Evolutionary conservation across 2,113 vertebrate genomes (phyloP).

Genomic region (Melanerpes aurifrons): DNA sequence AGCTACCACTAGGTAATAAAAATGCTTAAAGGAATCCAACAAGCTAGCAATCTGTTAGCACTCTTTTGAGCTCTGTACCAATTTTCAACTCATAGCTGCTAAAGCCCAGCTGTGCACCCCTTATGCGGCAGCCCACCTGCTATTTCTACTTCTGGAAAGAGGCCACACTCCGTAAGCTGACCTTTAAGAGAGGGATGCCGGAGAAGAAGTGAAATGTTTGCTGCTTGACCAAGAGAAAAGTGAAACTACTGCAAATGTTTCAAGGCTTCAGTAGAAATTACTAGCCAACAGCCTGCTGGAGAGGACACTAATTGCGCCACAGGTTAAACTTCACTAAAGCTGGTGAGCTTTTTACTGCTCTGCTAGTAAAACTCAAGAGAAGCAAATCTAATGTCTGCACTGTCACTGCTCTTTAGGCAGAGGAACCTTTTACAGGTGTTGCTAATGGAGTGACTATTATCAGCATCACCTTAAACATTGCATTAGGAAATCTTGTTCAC

Average conservation of each 20-base stretch:
- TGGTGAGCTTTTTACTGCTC: not conserved
- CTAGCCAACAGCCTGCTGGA: not conserved
- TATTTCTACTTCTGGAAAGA: not conserved
- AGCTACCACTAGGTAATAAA: not conserved
- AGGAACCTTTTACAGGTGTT: not conserved
- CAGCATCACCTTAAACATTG: not conserved
- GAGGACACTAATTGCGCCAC: not conserved
- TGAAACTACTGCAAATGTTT: not conserved
- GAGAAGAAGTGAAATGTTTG: not conserved
- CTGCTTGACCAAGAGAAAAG: not conserved
- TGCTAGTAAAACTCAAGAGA: not conserved
- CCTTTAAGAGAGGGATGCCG: not conserved
- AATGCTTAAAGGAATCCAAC: not conserved
- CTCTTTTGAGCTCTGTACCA: not conserved
- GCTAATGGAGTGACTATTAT: not conserved
- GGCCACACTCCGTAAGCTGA: not conserved
- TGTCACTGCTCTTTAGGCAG: not conserved
- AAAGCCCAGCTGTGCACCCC: not conserved
- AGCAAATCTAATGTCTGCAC: not conserved
- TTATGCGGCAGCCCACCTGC: not conserved
- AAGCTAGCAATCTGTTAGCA: not conserved
- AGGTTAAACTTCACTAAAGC: not conserved
- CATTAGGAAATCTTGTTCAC: not conserved
- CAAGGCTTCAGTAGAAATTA: not conserved
- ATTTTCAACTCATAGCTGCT: conserved; percentile 43